These are phyloP conservation scores for Crotalus tigris DNA, from an alignment of 2,113 vertebrate genomes.

Conservation along the genomic window DNA sequence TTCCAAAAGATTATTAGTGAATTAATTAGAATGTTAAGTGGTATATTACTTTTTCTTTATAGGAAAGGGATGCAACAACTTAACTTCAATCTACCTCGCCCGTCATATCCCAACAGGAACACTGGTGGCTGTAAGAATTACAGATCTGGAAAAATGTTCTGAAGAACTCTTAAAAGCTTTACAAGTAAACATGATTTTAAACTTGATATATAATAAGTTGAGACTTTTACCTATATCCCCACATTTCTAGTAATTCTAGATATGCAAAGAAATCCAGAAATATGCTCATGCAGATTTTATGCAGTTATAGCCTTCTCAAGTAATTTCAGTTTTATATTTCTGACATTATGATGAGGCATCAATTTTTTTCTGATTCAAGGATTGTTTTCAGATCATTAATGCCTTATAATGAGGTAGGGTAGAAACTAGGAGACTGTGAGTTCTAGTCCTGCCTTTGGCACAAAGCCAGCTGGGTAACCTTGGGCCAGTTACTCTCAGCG, in stretches of 20 bases:
- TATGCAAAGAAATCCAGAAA: conserved; percentile 11
- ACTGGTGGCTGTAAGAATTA: conserved; percentile 87
- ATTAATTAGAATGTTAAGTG: neutral
- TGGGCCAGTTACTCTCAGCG: no score
- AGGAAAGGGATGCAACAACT: conserved; percentile 91
- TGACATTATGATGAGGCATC: neutral
- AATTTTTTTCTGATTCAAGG: neutral
- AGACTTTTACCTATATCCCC: neutral
- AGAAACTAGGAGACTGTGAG: no score
- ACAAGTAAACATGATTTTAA: conserved; percentile 73
- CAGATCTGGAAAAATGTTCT: conserved; percentile 91
- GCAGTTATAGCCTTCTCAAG: neutral
- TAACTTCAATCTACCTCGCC: conserved; percentile 89
- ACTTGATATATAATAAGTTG: neutral
- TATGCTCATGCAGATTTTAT: neutral
- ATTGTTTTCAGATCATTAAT: neutral
- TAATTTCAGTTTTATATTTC: conserved; percentile 1
- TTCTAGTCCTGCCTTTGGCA: neutral
- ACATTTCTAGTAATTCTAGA: neutral
- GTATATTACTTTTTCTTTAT: conserved; percentile 45
- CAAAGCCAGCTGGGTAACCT: neutral
- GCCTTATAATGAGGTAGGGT: no score
- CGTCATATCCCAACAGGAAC: conserved; percentile 85
- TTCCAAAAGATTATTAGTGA: neutral
- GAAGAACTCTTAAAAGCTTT: conserved; percentile 91